Evolutionary conservation across 2,797 vertebrate genomes (phyloP), one percentile per base, ranked within the genome.

Genomic region (Falco cherrug): DNA sequence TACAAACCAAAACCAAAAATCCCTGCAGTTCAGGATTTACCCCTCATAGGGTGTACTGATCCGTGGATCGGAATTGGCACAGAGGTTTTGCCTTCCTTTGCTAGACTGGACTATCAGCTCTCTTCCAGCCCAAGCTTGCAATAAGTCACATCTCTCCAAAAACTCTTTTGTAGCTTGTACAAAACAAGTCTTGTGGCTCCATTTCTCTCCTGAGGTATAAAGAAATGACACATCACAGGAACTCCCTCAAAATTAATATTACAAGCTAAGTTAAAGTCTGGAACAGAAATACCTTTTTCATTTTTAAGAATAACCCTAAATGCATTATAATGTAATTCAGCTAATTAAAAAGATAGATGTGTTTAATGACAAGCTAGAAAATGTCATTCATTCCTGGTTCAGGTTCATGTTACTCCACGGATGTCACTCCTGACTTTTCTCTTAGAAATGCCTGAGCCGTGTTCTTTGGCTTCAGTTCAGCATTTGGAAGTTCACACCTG

Each of bases 401-500:
- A 75, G 75, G 45, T 56, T 84, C 21, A 10, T 50, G 24, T 8
- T 74, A 15, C 29, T 51, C 60, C 50, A 51, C 0, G 3, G 56
- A 24, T 0, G 0, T 31, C 7, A 28, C 25, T 73, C 1, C 0
- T 11, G 16, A 48, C 20, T 93, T 61, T 68, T 60, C 54, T 50
- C 14, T 39, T n/a, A 33, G 47, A 83, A 93, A 87, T 50, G 19
- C 24, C 43, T 39, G 9, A 60, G 6, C 16, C 1, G 0, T 70
- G 8, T 35, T 85, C 41, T 89, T 75, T 74, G 51, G 45, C 37
- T 74, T 68, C 21, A n/a, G 11, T 39, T 53, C 31, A 67, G 14
- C 1, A 1, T 16, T n/a, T 41, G 3, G 20, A 84, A 69, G 20
- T 53, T 82, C 67, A 70, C 48, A 89, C 12, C 39, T 70, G 43